Evolutionary conservation across 2,797 vertebrate species (phyloP).

Genomic region (Syndactyla subalaris): DNA sequence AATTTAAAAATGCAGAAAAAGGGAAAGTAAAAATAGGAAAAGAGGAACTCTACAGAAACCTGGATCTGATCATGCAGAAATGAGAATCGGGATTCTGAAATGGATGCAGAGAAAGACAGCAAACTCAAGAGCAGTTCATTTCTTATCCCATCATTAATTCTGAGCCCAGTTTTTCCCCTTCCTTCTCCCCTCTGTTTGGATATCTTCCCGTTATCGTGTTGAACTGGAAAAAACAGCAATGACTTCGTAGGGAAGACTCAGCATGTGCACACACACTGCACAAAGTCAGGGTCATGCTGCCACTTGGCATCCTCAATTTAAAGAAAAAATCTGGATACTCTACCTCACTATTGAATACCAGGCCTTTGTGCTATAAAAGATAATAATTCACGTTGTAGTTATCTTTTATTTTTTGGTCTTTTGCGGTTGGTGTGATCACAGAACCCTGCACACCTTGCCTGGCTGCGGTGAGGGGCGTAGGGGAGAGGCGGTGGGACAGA

Average conservation of each 20-base stretch:
- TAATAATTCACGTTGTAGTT: neutral
- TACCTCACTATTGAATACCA: neutral
- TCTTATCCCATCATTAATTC: neutral
- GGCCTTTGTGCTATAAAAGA: neutral
- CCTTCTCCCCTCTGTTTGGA: neutral
- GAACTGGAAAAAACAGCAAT: neutral
- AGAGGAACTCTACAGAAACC: slow-evolving; percentile 48
- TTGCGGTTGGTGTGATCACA: neutral
- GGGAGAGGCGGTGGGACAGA: neutral
- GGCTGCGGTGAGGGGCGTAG: neutral
- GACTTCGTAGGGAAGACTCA: accelerated
- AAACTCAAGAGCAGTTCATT: slow-evolving; percentile 40
- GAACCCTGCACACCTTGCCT: neutral
- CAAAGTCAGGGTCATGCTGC: neutral
- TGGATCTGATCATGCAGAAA: slow-evolving; percentile 19
- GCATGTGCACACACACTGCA: accelerated
- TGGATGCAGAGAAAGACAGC: slow-evolving; percentile 24
- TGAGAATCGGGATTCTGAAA: slow-evolving; percentile 4
- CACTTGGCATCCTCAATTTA: neutral
- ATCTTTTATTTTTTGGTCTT: neutral
- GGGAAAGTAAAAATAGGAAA: slow-evolving; percentile 49
- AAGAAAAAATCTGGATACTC: neutral
- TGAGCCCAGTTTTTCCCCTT: slow-evolving; percentile 52
- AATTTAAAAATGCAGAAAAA: slow-evolving; percentile 52
- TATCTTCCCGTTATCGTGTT: neutral